Percentiles rank a stretch among this genome's conserved stretches.
phyloP scores from a whole-genome alignment of 2,797 vertebrate species.

The Scolopax rusticola region DNA sequence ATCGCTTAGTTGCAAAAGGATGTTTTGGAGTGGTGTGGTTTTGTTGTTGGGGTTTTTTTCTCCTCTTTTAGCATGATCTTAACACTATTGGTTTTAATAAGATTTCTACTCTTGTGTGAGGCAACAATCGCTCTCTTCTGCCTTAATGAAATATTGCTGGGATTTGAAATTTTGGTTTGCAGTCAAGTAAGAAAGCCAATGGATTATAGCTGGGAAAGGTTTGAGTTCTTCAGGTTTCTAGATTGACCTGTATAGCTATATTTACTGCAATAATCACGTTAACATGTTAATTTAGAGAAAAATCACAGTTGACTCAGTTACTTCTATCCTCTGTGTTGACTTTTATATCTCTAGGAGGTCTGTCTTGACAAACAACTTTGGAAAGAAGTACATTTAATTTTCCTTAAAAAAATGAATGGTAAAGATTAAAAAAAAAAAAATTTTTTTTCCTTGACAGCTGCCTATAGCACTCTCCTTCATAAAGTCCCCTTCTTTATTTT shows the following conservation, averaged over 20 bases:
- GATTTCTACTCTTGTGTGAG: neutral
- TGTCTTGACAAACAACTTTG: neutral
- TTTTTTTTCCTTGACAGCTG: neutral
- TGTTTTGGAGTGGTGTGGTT: neutral
- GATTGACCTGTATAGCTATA: neutral
- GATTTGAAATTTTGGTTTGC: neutral
- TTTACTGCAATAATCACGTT: neutral
- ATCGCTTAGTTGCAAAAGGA: neutral
- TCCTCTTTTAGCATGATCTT: neutral
- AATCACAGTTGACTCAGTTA: neutral
- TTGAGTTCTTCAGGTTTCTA: neutral
- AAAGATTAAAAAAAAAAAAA: neutral
- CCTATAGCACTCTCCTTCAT: neutral
- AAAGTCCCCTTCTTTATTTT: neutral
- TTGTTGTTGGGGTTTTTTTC: neutral
- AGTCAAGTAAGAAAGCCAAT: neutral
- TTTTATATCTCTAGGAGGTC: neutral
- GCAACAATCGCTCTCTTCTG: fast-evolving
- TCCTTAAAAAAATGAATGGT: neutral
- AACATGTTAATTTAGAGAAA: neutral
- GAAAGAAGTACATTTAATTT: neutral
- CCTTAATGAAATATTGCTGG: neutral
- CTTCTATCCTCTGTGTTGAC: neutral
- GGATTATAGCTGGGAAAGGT: neutral
- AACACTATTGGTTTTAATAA: neutral